Conservation (phyloP, 1,140 invertebrate species). For the Diprion similis region DNA sequence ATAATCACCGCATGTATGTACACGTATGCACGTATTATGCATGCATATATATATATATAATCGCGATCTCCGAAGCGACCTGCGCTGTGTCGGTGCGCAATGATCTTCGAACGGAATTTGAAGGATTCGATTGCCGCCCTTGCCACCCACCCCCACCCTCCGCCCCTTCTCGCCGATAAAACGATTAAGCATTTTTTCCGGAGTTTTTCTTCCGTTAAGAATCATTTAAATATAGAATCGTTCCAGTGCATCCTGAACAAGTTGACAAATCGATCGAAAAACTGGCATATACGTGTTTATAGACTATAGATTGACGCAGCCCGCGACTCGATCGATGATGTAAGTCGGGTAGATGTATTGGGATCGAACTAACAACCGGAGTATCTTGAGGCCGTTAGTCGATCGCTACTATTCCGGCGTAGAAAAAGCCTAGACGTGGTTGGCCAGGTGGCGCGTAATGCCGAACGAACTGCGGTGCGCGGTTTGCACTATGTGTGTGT, state of each 20-base stretch:
- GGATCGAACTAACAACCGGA: background rate
- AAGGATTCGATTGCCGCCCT: too few species aligned
- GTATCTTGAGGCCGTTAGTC: background rate
- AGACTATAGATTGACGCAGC: background rate
- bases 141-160: background rate
- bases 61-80: too few species aligned
- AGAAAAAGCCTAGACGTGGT: slow-evolving; percentile 35
- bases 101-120: too few species aligned
- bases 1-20: too few species aligned
- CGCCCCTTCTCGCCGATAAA: background rate
- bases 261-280: too few species aligned
- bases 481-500: slow-evolving; percentile 6
- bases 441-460: slow-evolving; percentile 40
- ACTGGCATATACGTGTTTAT: background rate
- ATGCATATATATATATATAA: too few species aligned
- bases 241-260: too few species aligned
- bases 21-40: too few species aligned
- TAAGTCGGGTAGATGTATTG: background rate
- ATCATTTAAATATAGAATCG: too few species aligned
- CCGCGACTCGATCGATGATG: background rate
- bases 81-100: too few species aligned
- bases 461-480: slow-evolving; percentile 17
- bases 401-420: slow-evolving; percentile 17
- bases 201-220: too few species aligned
- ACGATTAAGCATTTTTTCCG: too few species aligned